A percentile compares a stretch with the other conserved stretches of the same genome.
phyloP scores from a whole-genome alignment of 30 jellyfish, hydroid and myxozoan species.

The Turritopsis rubra region DNA sequence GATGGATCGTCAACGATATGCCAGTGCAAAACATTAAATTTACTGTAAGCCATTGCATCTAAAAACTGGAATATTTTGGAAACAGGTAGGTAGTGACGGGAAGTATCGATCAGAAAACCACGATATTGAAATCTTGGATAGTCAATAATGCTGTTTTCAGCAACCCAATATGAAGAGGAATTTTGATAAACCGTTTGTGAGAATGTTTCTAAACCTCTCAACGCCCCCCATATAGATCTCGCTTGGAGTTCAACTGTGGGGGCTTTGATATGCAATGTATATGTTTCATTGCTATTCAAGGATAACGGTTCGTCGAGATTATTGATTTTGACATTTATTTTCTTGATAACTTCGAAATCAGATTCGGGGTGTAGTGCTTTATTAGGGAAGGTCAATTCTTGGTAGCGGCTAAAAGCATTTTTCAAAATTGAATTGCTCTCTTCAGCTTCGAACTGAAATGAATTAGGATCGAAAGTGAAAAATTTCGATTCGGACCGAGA shows the following conservation, averaged over 20 bases:
- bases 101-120: slow-evolving; percentile 81
- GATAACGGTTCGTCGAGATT: slow-evolving; percentile 19
- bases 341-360: neutral
- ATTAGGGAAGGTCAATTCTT: slow-evolving; percentile 45
- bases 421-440: slow-evolving; percentile 18
- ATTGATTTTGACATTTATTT: slow-evolving; percentile 23
- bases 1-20: slow-evolving; percentile 91
- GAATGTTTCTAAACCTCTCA: slow-evolving; percentile 80
- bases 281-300: slow-evolving; percentile 49
- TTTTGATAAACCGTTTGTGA: slow-evolving; percentile 58
- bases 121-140: slow-evolving; percentile 76
- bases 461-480: slow-evolving; percentile 23
- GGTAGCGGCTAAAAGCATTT: slow-evolving; percentile 49
- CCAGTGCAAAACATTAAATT: slow-evolving; percentile 80
- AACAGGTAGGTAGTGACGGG: slow-evolving; percentile 76
- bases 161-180: slow-evolving; percentile 46
- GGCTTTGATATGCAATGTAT: slow-evolving; percentile 38
- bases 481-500: slow-evolving; percentile 11
- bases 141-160: slow-evolving; percentile 41
- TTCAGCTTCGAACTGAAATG: slow-evolving; percentile 32
- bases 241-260: slow-evolving; percentile 49
- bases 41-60: slow-evolving; percentile 83
- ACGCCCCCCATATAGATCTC: slow-evolving; percentile 76
- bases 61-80: slow-evolving; percentile 41
- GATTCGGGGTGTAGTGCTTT: slow-evolving; percentile 6